Evolutionary conservation across 2,888 invertebrate genomes (phyloP).

Genomic region (Odontocerum albicorne): DNA sequence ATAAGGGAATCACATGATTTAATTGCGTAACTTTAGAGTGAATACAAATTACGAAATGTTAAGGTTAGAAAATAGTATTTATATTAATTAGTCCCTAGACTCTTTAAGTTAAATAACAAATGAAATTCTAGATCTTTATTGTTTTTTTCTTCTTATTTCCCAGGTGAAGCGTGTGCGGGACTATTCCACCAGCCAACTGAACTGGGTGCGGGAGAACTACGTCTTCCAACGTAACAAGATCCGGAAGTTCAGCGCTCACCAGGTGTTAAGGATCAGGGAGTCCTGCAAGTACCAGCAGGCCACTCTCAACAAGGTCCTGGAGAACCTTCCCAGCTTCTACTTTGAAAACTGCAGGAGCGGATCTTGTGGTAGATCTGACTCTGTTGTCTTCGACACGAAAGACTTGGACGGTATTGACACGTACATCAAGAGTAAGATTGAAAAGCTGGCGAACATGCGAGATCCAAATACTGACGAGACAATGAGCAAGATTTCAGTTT

Average conservation of each 20-base stretch:
- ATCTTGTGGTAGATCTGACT: slow-evolving; percentile 76
- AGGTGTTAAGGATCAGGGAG: slow-evolving; percentile 84
- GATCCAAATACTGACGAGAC: slow-evolving; percentile 57
- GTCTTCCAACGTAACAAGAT: slow-evolving; percentile 94
- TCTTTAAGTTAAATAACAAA: too few relatives aligned
- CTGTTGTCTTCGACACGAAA: slow-evolving; percentile 67
- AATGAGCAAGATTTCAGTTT: slow-evolving; percentile 72
- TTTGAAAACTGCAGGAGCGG: slow-evolving; percentile 92
- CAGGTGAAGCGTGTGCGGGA: slow-evolving; percentile 90
- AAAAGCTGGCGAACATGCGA: slow-evolving; percentile 59
- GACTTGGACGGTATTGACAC: slow-evolving; percentile 66
- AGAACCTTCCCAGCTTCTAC: slow-evolving; percentile 87
- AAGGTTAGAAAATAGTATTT: too few relatives aligned
- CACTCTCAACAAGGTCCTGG: slow-evolving; percentile 89
- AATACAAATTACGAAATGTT: too few relatives aligned
- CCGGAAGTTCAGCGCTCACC: slow-evolving; percentile 91
- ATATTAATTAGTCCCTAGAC: too few relatives aligned
- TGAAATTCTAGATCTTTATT: too few relatives aligned
- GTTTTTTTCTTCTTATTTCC: slow-evolving; percentile 39
- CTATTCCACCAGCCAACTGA: slow-evolving; percentile 87
- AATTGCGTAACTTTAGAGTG: too few relatives aligned
- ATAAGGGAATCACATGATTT: too few relatives aligned
- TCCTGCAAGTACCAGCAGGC: slow-evolving; percentile 96
- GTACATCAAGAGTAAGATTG: slow-evolving; percentile 69
- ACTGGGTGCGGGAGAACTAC: slow-evolving; percentile 94